These are phyloP conservation scores for Prietella phreatophila DNA, from an alignment of 2,113 vertebrate genomes.

Conservation along the genomic window DNA sequence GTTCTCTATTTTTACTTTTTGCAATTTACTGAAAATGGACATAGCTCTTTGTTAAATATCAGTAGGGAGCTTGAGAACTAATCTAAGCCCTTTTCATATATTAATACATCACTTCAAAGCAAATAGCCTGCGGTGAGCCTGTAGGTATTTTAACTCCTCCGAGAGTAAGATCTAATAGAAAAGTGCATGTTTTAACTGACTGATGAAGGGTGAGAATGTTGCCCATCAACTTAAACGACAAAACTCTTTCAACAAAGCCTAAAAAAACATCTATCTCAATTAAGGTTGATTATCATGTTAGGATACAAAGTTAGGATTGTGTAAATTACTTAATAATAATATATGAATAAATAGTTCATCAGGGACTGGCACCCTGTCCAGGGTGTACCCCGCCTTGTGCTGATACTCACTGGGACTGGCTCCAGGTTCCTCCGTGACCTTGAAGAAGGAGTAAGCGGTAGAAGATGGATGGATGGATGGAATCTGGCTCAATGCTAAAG, in stretches of 20 bases:
- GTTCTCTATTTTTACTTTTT: slow-evolving; percentile 15
- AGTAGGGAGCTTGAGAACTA: slow-evolving; percentile 25
- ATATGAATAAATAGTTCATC: neutral
- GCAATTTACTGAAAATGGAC: slow-evolving; percentile 18
- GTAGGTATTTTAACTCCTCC: slow-evolving; percentile 15
- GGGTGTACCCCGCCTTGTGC: no score
- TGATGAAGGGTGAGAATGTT: slow-evolving; percentile 22
- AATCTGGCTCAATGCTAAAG: neutral
- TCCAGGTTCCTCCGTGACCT: no score
- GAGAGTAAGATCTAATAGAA: slow-evolving; percentile 26
- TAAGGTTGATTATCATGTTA: neutral
- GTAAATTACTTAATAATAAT: neutral
- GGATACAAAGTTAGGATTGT: neutral
- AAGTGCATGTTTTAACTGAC: slow-evolving; percentile 12
- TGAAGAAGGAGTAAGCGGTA: no score
- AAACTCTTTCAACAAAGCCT: neutral
- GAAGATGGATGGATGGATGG: no score
- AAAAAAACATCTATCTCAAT: neutral
- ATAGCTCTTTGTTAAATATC: slow-evolving; percentile 36
- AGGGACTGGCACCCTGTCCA: no score
- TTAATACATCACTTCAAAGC: slow-evolving; percentile 38
- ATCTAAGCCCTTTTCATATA: slow-evolving; percentile 39
- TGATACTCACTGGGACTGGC: no score
- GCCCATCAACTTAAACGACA: slow-evolving; percentile 1
- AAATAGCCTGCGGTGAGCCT: slow-evolving; percentile 35